Percentiles rank a stretch among this genome's conserved stretches.
phyloP scores from a whole-genome alignment of 1,140 invertebrate species.

The Aleiodes sp. region DNA sequence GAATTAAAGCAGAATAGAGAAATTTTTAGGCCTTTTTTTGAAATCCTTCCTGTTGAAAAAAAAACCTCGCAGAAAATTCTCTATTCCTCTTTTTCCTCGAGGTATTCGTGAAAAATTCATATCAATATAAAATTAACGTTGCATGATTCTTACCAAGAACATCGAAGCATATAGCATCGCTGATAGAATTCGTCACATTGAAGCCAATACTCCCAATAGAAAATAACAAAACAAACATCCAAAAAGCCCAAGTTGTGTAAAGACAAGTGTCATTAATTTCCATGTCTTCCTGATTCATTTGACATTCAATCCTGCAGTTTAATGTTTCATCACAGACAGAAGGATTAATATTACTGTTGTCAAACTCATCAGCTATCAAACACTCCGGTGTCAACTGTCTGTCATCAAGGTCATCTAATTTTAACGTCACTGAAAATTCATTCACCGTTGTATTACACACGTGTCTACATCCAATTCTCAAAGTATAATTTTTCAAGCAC shows the following conservation, averaged over 20 bases:
- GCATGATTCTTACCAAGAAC: constrained; percentile 71
- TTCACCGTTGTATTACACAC: neutral
- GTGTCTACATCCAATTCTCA: neutral
- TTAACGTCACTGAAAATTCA: neutral
- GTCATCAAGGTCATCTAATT: neutral
- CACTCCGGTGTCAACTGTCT: neutral
- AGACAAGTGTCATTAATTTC: constrained; percentile 51
- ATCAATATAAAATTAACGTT: neutral
- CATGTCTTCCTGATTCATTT: neutral
- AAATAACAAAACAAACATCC: constrained; percentile 77
- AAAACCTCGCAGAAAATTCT: no score
- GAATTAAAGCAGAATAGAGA: no score
- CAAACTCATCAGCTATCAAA: neutral
- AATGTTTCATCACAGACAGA: neutral
- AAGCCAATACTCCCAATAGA: constrained; percentile 78
- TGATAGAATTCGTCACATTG: constrained; percentile 80
- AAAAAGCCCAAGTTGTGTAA: constrained; percentile 72
- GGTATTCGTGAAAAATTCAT: neutral
- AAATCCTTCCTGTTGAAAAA: no score
- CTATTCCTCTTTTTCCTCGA: no score
- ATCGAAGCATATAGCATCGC: constrained; percentile 84
- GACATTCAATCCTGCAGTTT: neutral
- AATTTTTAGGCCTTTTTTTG: no score
- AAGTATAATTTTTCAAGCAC: neutral
- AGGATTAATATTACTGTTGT: neutral